A percentile compares a stretch with the other conserved stretches of the same genome.
Conservation (phyloP, 2,113 vertebrate species). For the Hydrochoerus hydrochaeris region DNA sequence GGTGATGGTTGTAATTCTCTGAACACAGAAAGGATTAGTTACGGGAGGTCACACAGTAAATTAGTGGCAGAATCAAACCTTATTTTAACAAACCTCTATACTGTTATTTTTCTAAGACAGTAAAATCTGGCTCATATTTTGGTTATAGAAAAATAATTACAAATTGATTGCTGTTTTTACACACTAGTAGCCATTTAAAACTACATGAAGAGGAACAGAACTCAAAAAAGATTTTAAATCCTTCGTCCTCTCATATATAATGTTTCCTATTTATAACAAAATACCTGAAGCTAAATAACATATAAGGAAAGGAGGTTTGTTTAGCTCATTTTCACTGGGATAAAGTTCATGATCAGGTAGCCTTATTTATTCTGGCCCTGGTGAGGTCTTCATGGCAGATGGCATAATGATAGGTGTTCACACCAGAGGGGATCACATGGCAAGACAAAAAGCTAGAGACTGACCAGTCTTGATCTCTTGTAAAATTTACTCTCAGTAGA, state of each 20-base stretch:
- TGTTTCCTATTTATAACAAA: not conserved
- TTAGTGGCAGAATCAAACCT: not conserved
- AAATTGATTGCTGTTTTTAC: constrained; percentile 29
- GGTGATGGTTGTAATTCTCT: not conserved
- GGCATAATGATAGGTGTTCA: not conserved
- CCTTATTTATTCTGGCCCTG: not conserved
- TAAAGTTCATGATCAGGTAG: not conserved
- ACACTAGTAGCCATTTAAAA: constrained; percentile 22
- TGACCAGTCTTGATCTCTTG: not conserved
- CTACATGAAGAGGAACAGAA: not conserved
- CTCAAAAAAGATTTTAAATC: not conserved
- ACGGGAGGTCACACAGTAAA: not conserved
- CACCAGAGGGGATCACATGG: not conserved
- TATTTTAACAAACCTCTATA: not conserved
- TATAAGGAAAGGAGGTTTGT: not conserved
- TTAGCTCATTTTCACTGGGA: not conserved
- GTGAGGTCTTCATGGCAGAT: not conserved
- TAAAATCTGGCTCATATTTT: constrained; percentile 29
- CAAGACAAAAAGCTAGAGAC: not conserved
- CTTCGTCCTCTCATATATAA: not conserved
- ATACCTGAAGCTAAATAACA: not conserved
- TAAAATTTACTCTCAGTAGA: not conserved
- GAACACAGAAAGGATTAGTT: constrained; percentile 12
- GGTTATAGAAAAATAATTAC: not conserved
- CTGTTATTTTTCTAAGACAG: not conserved